These are phyloP conservation scores for Lemur catta DNA, from an alignment of 2,797 vertebrate species.

Conservation along the genomic window DNA sequence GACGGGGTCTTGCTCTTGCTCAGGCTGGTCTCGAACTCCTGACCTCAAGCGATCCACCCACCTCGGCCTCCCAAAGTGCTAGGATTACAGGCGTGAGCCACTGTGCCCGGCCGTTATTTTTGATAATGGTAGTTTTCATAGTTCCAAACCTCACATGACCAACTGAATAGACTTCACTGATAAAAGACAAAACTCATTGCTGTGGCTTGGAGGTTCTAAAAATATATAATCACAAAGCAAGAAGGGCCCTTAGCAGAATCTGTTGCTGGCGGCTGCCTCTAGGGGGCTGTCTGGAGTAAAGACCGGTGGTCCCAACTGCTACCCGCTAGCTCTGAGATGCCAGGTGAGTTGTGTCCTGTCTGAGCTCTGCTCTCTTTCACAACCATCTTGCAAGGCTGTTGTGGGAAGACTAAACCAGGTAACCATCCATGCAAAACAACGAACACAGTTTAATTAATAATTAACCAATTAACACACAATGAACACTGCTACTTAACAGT, in stretches of 20 bases:
- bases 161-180: neutral
- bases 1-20: too few relatives aligned
- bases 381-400: neutral
- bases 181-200: neutral
- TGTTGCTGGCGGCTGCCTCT: neutral
- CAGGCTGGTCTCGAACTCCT: too few relatives aligned
- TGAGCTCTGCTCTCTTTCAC: neutral
- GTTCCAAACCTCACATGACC: neutral
- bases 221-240: neutral
- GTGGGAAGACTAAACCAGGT: neutral
- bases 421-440: neutral
- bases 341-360: neutral
- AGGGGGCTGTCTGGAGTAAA: neutral
- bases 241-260: neutral
- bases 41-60: too few relatives aligned
- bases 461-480: neutral
- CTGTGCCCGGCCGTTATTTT: neutral
- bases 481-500: neutral
- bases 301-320: neutral
- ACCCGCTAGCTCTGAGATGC: neutral
- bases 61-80: too few relatives aligned
- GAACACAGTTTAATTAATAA: neutral
- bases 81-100: too few relatives aligned
- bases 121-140: neutral
- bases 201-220: neutral